Conservation (phyloP, 2,797 vertebrate genomes). For the Mergus octosetaceus region DNA sequence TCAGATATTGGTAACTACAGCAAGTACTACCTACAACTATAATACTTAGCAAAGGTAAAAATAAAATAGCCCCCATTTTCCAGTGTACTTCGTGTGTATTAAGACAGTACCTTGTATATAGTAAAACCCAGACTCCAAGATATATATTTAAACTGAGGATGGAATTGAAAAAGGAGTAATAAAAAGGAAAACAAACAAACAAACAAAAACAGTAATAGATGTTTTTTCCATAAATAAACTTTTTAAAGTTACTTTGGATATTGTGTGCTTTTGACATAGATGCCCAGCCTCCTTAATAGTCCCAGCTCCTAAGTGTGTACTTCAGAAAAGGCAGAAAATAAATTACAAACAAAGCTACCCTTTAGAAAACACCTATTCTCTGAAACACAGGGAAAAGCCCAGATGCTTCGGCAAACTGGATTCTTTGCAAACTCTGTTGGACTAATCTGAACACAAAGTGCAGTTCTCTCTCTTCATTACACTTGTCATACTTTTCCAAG, state of each 20-base stretch:
- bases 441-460: not conserved
- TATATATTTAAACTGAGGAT: not conserved
- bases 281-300: not conserved
- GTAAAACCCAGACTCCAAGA: not conserved
- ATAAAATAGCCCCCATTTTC: not conserved
- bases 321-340: not conserved
- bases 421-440: not conserved
- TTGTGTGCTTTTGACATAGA: not conserved
- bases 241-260: not conserved
- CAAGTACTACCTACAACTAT: not conserved
- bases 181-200: not conserved
- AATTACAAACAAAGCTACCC: not conserved
- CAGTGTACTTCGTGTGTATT: not conserved
- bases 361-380: not conserved
- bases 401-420: not conserved
- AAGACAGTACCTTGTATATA: not conserved
- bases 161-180: not conserved
- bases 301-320: not conserved
- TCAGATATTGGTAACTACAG: not conserved
- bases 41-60: not conserved
- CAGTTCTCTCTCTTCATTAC: not conserved
- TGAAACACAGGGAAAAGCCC: not conserved
- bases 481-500: not conserved
- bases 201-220: not conserved
- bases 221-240: not conserved